Evolutionary conservation across 2,888 invertebrate genomes (phyloP), one percentile per base, ranked within the genome.

Genomic region (Drosophila ezoana): DNA sequence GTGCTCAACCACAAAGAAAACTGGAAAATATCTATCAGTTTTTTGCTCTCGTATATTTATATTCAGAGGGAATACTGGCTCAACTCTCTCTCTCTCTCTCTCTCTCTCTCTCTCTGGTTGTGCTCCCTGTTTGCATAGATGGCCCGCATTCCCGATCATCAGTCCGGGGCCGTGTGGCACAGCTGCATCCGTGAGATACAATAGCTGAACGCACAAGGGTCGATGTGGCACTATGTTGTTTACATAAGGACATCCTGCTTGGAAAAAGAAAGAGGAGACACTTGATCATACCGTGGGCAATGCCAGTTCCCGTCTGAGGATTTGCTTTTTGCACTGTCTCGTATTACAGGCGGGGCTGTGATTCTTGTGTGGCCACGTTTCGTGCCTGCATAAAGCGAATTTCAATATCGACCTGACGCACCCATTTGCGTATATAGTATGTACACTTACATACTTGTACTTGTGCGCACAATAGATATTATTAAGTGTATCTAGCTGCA

Each of bases 91-190:
- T 18, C 23, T 5, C 20, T 5, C 23, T 23, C 23, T 23, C 23
- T 5, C 5, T 23, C 23, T 23, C 23, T 23, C 23, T 60, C 68
- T 41, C 58, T 59, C 59, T 57, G 60, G 57, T 53, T 57, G 43
- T 52, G 45, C 49, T 65, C 40, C 52, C 51, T 75, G 56, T 67
- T 66, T 73, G 69, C 66, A 41, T 67, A 64, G 63, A 47, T 70
- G 58, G 44, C 72, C 64, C 72, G 81, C 51, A 59, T 57, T 48
- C 45, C 59, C 33, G 58, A 60, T 67, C 68, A 10, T 23, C 20
- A 37, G 11, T 33, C 10, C 40, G 18, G 32, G 16, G 53, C 23
- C 20, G 23, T 14, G 11, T n/a, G 11, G 16, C 35, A 28, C 23
- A 44, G 64, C 65, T 56, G 65, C 43, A 57, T 38, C 20, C 47